Percentiles rank a stretch among this genome's conserved stretches.
These are phyloP conservation scores for Dallia pectoralis DNA, from an alignment of 2,797 vertebrate species.

Conservation along the genomic window DNA sequence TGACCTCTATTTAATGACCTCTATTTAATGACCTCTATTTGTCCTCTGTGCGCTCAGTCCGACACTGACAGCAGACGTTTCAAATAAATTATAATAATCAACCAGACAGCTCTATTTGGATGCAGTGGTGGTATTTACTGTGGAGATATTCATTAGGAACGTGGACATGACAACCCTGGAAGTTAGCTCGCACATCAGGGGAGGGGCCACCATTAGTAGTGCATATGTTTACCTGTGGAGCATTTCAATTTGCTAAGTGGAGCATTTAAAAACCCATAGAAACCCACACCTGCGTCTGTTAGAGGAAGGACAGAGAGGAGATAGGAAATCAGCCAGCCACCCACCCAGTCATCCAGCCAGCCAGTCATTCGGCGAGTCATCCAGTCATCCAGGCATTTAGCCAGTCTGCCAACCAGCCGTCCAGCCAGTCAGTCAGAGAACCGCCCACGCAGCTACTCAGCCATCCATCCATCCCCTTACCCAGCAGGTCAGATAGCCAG, in stretches of 20 bases:
- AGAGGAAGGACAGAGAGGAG: not conserved
- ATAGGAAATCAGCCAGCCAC: not conserved
- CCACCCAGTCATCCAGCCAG: not conserved
- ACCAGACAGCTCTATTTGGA: conserved; percentile 27
- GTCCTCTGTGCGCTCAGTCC: conserved; percentile 12
- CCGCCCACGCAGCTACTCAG: too few species aligned
- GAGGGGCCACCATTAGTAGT: not conserved
- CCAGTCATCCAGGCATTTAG: too few species aligned
- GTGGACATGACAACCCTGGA: conserved; percentile 21
- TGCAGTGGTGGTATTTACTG: conserved; percentile 37
- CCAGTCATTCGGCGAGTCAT: too few species aligned
- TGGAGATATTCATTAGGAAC: conserved; percentile 34
- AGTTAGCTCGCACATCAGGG: conserved; percentile 29
- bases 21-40: conserved; percentile 37
- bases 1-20: conserved; percentile 42
- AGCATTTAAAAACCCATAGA: not conserved
- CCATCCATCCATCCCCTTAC: too few species aligned
- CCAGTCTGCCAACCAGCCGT: too few species aligned
- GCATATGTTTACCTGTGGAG: conserved; percentile 4
- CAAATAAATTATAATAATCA: conserved; percentile 42
- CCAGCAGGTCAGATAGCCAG: too few species aligned
- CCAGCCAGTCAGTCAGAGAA: too few species aligned
- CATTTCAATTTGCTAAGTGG: conserved; percentile 19
- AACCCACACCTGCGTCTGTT: not conserved
- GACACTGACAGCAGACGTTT: conserved; percentile 20